Percentiles rank a stretch among this genome's conserved stretches.
Evolutionary conservation across 2,888 invertebrate species (phyloP).

Genomic region (Mongoloraphidia duomilia): DNA sequence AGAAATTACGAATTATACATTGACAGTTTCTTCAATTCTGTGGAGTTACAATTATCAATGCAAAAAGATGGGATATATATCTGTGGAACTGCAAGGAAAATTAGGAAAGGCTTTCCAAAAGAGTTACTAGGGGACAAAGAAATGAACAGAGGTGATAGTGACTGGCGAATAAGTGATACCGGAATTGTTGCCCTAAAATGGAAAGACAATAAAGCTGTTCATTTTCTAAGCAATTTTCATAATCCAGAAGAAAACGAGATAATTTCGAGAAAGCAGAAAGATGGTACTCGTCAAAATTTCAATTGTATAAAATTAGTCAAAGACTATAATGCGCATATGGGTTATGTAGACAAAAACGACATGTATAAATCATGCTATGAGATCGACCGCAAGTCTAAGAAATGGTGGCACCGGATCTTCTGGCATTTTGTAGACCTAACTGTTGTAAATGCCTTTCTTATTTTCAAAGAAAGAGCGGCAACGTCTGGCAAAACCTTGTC

Average conservation of each 20-base stretch:
- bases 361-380: constrained; percentile 19
- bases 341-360: constrained; percentile 21
- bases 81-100: constrained; percentile 4
- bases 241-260: neutral
- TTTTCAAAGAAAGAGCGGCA: constrained; percentile 7
- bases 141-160: too few relatives aligned
- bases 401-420: constrained; percentile 21
- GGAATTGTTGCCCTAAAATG: constrained; percentile 5
- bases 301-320: constrained; percentile 16
- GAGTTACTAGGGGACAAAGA: neutral
- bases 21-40: constrained; percentile 7
- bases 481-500: neutral
- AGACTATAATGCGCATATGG: constrained; percentile 21
- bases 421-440: constrained; percentile 19
- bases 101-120: constrained; percentile 3
- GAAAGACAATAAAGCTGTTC: constrained; percentile 6
- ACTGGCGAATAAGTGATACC: too few relatives aligned
- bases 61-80: constrained; percentile 5
- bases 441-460: constrained; percentile 15
- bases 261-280: constrained; percentile 12
- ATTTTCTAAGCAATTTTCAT: constrained; percentile 5
- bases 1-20: neutral
- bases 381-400: constrained; percentile 19
- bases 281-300: constrained; percentile 14
- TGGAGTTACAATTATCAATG: constrained; percentile 5